A percentile compares a stretch with the other conserved stretches of the same genome.
phyloP scores from a whole-genome alignment of 2,113 vertebrate genomes.

The Tyrannus savana region DNA sequence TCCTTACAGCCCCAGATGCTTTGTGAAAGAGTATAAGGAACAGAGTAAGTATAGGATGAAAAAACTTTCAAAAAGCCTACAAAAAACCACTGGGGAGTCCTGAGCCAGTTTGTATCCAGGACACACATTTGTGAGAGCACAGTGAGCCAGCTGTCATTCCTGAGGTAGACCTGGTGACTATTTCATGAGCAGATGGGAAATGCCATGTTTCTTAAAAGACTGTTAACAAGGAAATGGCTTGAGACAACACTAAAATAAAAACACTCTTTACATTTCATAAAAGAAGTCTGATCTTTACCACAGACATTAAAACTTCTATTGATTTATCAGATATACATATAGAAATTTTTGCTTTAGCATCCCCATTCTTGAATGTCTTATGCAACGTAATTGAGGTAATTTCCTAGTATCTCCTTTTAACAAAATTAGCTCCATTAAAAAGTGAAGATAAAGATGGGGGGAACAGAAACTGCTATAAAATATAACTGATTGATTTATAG shows the following conservation, averaged over 20 bases:
- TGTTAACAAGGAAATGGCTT: slow-evolving; percentile 20
- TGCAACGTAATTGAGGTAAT: slow-evolving; percentile 37
- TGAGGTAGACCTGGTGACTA: slow-evolving; percentile 18
- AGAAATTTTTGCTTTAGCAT: not conserved
- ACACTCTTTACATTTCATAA: not conserved
- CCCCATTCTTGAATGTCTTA: not conserved
- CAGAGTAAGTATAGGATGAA: not conserved
- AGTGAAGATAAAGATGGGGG: not conserved
- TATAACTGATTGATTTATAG: slow-evolving; percentile 31
- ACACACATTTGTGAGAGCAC: not conserved
- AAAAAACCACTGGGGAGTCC: not conserved
- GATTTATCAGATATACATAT: not conserved
- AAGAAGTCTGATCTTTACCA: not conserved
- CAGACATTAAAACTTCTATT: not conserved
- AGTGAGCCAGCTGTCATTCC: not conserved
- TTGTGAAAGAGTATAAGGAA: not conserved
- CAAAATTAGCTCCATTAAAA: slow-evolving; percentile 41
- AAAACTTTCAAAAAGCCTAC: not conserved
- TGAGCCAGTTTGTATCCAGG: not conserved
- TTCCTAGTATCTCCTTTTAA: slow-evolving; percentile 23
- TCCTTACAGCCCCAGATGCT: not conserved
- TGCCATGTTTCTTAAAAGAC: not conserved
- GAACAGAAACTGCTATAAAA: slow-evolving; percentile 32
- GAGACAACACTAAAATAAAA: not conserved
- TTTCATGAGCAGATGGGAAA: slow-evolving; percentile 31